These are phyloP conservation scores for Ibycter americanus DNA, from an alignment of 2,797 vertebrate species.

Conservation along the genomic window DNA sequence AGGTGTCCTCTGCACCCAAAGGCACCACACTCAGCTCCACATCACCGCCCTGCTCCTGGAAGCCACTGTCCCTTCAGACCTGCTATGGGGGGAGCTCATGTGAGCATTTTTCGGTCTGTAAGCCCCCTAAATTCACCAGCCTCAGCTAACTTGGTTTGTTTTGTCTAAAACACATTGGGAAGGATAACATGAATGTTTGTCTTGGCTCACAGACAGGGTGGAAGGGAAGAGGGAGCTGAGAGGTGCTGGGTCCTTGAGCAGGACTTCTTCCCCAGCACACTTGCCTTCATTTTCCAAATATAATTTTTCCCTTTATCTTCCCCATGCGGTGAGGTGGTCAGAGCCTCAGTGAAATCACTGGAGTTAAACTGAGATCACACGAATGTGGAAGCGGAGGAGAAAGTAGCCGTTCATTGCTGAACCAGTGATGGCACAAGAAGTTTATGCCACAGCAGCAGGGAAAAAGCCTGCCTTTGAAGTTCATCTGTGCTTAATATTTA, in stretches of 20 bases:
- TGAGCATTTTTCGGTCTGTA: neutral
- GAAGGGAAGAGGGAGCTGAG: neutral
- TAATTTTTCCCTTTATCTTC: neutral
- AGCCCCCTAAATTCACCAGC: neutral
- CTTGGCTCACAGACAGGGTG: neutral
- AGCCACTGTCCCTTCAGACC: neutral
- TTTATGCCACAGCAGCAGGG: neutral
- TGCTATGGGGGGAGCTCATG: neutral
- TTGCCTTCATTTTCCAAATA: neutral
- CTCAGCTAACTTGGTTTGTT: neutral
- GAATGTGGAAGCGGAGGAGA: neutral
- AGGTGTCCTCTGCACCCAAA: neutral
- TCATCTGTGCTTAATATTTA: neutral
- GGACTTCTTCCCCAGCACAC: neutral
- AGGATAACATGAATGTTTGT: neutral
- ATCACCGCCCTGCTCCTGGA: neutral
- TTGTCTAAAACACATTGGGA: neutral
- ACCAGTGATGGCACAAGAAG: neutral
- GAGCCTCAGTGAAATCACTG: neutral
- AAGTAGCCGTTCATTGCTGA: neutral
- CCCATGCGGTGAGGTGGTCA: neutral
- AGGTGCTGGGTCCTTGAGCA: neutral
- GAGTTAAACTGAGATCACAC: neutral
- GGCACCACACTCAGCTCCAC: neutral
- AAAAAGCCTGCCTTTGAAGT: neutral